Percentiles rank a stretch among this genome's conserved stretches.
These are phyloP conservation scores for Enteromius trimaculatus DNA, from an alignment of 2,797 vertebrate genomes.

Conservation along the genomic window DNA sequence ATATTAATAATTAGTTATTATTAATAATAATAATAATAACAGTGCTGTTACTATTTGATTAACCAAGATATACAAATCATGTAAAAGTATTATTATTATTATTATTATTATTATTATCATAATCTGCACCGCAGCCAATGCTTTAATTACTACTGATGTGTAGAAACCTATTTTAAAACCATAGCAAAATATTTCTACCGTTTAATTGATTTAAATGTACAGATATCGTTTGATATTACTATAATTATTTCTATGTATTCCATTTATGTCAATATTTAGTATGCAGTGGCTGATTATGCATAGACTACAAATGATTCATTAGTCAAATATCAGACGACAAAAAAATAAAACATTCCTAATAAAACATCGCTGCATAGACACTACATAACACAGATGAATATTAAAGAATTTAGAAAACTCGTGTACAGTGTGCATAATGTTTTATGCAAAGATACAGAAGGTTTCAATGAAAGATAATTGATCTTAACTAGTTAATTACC, in stretches of 20 bases:
- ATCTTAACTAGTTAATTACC: conserved; percentile 40
- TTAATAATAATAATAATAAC: not conserved
- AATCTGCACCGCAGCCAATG: not conserved
- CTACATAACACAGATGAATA: not conserved
- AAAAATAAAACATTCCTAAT: not conserved
- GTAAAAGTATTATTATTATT: not conserved
- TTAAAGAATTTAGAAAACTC: not conserved
- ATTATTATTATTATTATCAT: not conserved
- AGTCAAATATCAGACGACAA: not conserved
- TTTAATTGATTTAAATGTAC: not conserved
- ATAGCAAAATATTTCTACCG: not conserved
- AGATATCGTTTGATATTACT: not conserved
- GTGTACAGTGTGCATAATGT: conserved; percentile 15
- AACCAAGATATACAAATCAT: not conserved
- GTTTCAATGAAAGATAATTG: conserved; percentile 45
- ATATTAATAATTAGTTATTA: not conserved
- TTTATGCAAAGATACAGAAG: conserved; percentile 42
- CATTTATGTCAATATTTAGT: not conserved
- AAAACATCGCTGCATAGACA: not conserved
- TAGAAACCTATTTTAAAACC: not conserved
- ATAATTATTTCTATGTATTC: not conserved
- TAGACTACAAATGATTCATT: not conserved
- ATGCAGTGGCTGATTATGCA: not conserved
- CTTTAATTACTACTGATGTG: not conserved
- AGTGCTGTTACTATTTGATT: not conserved